These are phyloP conservation scores for Sardina pilchardus DNA, from an alignment of 2,113 vertebrate genomes.

Conservation along the genomic window DNA sequence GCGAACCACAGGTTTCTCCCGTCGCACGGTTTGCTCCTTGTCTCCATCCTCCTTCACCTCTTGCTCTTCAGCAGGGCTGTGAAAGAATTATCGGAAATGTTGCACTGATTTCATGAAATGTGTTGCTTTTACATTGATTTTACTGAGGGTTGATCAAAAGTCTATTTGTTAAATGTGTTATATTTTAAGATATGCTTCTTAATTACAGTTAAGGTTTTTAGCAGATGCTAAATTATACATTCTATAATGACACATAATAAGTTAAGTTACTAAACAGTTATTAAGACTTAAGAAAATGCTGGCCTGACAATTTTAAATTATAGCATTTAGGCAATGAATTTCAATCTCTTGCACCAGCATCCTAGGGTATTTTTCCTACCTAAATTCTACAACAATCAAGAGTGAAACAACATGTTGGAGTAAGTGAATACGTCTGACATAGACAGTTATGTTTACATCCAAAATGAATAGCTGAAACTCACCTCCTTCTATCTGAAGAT, in stretches of 20 bases:
- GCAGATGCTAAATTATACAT: too few relatives aligned
- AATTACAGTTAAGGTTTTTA: too few relatives aligned
- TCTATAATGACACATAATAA: too few relatives aligned
- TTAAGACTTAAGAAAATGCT: too few relatives aligned
- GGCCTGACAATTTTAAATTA: neutral
- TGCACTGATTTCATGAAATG: neutral
- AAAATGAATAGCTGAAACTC: constrained; percentile 29
- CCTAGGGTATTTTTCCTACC: neutral
- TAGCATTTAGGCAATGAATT: neutral
- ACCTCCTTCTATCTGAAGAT: constrained; percentile 67
- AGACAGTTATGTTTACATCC: neutral
- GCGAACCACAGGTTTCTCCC: constrained; percentile 91
- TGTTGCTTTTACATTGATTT: neutral
- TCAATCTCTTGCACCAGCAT: neutral
- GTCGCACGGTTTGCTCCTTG: constrained; percentile 75
- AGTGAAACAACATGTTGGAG: neutral
- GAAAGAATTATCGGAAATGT: constrained; percentile 22
- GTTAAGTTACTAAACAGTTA: too few relatives aligned
- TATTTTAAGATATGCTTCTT: too few relatives aligned
- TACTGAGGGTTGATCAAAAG: neutral
- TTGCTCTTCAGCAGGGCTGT: constrained; percentile 72
- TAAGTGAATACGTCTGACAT: neutral
- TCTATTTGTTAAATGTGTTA: neutral
- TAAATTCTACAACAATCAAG: neutral
- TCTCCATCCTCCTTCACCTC: constrained; percentile 69